These are phyloP conservation scores for Biston betularia DNA, from an alignment of 2,888 invertebrate genomes.

Conservation along the genomic window DNA sequence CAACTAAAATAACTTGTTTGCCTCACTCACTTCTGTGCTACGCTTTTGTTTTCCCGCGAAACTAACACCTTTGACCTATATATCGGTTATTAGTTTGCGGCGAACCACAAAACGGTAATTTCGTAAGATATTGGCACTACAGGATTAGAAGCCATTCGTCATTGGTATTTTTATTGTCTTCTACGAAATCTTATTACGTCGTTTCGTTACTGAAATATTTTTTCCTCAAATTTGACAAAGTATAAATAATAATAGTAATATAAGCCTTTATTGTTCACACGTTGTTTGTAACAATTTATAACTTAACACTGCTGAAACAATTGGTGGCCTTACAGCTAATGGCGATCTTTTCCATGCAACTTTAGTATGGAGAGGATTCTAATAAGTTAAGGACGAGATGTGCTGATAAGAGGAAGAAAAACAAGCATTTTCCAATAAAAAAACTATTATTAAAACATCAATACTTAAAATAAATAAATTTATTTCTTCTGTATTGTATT, in stretches of 20 bases:
- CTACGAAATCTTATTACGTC: slow-evolving; percentile 23
- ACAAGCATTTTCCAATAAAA: no score
- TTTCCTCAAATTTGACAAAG: slow-evolving; percentile 26
- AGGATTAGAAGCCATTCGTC: slow-evolving; percentile 16
- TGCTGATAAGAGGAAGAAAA: no score
- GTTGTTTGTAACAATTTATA: no score
- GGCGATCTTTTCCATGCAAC: no score
- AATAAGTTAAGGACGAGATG: no score
- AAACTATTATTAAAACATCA: no score
- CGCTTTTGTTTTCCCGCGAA: slow-evolving; percentile 46
- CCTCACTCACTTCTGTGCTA: slow-evolving; percentile 35
- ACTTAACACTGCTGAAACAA: no score
- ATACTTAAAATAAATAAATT: no score
- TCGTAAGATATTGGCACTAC: slow-evolving; percentile 38
- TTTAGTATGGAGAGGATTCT: no score
- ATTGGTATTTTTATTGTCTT: slow-evolving; percentile 27
- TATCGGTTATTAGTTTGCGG: slow-evolving; percentile 49
- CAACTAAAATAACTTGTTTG: slow-evolving; percentile 46
- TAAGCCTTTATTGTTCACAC: no score
- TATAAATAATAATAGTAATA: slow-evolving; percentile 5
- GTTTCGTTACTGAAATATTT: slow-evolving; percentile 18
- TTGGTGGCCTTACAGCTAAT: no score
- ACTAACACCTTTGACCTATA: slow-evolving; percentile 51
- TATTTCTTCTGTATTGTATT: no score
- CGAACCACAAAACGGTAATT: slow-evolving; percentile 42